Percentiles rank a stretch among this genome's conserved stretches.
These are phyloP conservation scores for Agrotis clavis DNA, from an alignment of 2,888 invertebrate genomes.

Conservation along the genomic window DNA sequence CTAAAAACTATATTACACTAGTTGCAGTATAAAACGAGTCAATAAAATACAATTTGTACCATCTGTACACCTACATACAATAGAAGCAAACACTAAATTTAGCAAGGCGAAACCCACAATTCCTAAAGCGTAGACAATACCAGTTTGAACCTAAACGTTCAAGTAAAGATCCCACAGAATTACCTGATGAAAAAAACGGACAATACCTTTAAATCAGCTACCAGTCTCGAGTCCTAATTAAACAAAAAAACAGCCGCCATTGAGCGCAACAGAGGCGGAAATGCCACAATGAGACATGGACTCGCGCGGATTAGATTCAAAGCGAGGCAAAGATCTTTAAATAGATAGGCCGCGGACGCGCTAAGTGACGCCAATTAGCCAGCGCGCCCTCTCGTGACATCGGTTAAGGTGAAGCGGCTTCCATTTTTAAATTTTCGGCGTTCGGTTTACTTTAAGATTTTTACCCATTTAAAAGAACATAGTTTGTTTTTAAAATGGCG, in stretches of 20 bases:
- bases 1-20: background rate
- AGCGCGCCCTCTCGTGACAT: constrained; percentile 71
- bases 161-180: constrained; percentile 26
- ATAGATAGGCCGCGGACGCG: constrained; percentile 77
- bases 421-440: constrained; percentile 57
- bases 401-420: constrained; percentile 64
- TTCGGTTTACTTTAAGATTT: constrained; percentile 21
- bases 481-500: background rate
- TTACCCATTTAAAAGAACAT: background rate
- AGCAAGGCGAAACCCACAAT: background rate
- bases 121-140: background rate
- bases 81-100: background rate
- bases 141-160: background rate
- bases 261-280: constrained; percentile 71
- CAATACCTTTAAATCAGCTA: constrained; percentile 57
- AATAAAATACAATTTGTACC: background rate
- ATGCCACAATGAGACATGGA: constrained; percentile 71
- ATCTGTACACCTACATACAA: background rate
- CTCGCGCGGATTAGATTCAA: constrained; percentile 72
- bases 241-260: constrained; percentile 63
- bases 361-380: constrained; percentile 80
- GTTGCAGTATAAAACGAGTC: background rate
- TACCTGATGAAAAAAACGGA: constrained; percentile 42
- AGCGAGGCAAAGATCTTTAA: constrained; percentile 73
- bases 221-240: constrained; percentile 61